phyloP scores from a whole-genome alignment of 1,140 invertebrate genomes.

The Neodiprion virginianus region DNA sequence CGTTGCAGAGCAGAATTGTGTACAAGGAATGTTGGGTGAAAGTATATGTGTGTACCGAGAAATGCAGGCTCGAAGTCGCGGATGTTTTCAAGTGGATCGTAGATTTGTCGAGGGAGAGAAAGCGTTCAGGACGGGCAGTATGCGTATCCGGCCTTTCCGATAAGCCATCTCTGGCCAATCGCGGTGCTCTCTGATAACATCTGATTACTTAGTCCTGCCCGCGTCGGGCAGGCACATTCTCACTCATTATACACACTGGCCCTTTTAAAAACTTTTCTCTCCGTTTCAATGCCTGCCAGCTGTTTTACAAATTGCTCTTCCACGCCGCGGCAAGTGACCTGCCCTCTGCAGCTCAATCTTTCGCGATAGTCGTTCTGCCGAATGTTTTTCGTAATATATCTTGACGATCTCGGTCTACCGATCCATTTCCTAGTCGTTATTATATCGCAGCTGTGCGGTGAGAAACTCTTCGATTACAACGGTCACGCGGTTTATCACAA shows the following conservation, averaged over 20 bases:
- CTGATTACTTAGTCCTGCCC: constrained; percentile 45
- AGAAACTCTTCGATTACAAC: too few relatives aligned
- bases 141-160: constrained; percentile 39
- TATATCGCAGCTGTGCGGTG: too few relatives aligned
- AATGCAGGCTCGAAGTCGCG: neutral
- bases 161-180: constrained; percentile 45
- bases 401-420: too few relatives aligned
- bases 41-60: neutral
- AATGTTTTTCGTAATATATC: too few relatives aligned
- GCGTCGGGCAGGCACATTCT: constrained; percentile 15
- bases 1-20: neutral
- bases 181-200: constrained; percentile 42
- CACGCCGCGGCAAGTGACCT: neutral
- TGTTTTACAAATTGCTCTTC: constrained; percentile 2
- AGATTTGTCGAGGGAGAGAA: constrained; percentile 8
- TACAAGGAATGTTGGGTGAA: neutral
- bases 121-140: constrained; percentile 24
- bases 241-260: constrained; percentile 21
- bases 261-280: neutral
- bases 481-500: too few relatives aligned
- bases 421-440: too few relatives aligned
- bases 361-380: neutral
- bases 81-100: constrained; percentile 7
- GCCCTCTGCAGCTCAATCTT: neutral
- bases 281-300: neutral